Evolutionary conservation across 2,797 vertebrate species (phyloP).

Genomic region (Lindbergichthys nudifrons): DNA sequence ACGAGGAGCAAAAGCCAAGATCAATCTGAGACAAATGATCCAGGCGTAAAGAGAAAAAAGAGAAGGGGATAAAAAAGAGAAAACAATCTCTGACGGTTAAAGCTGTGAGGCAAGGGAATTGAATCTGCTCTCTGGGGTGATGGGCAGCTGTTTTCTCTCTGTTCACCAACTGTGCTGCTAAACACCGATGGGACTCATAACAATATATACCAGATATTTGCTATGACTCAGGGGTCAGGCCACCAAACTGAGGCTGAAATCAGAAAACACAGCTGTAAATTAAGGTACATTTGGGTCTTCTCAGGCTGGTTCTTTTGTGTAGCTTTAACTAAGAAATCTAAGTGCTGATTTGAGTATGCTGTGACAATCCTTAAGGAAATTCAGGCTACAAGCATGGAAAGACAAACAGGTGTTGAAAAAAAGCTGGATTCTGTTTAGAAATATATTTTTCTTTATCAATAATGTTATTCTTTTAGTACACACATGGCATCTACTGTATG

Average conservation of each 20-base stretch:
- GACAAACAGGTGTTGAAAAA: not conserved
- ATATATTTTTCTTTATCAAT: conserved; percentile 2
- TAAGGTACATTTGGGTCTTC: not conserved
- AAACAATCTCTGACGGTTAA: conserved; percentile 47
- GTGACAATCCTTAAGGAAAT: not conserved
- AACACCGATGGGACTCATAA: conserved; percentile 43
- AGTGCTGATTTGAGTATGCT: conserved; percentile 1
- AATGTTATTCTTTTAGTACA: not conserved
- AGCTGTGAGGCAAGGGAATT: conserved; percentile 46
- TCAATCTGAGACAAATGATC: conserved; percentile 62
- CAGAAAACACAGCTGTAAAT: conserved; percentile 26
- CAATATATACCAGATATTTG: conserved; percentile 32
- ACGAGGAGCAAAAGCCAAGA: conserved; percentile 42
- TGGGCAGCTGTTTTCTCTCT: conserved; percentile 50
- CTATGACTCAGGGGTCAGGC: conserved; percentile 35
- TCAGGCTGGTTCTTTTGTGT: not conserved
- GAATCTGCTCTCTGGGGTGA: conserved; percentile 50
- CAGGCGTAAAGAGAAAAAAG: conserved; percentile 30
- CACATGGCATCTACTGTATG: not conserved
- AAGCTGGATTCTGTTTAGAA: not conserved
- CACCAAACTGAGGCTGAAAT: conserved; percentile 5
- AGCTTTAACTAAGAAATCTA: conserved; percentile 6
- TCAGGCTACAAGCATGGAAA: not conserved
- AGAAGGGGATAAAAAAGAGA: conserved; percentile 38
- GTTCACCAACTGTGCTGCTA: conserved; percentile 26